Conservation (phyloP, 2,888 invertebrate genomes). For the Hypomecis punctinalis region DNA sequence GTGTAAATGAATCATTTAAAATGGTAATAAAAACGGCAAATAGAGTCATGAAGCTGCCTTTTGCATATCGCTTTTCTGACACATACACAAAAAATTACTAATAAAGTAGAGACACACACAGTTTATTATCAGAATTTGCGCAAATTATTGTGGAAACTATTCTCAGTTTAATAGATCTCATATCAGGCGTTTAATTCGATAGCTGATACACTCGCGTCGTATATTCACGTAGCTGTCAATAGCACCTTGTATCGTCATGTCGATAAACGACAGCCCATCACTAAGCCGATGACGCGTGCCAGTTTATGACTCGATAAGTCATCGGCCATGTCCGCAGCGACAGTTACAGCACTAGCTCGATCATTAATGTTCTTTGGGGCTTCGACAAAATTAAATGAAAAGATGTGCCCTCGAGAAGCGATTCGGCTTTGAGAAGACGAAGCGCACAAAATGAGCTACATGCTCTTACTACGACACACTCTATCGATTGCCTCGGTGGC, state of each 20-base stretch:
- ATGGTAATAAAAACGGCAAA: no score
- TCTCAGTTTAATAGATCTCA: neutral
- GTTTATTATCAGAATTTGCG: neutral
- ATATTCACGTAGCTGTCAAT: neutral
- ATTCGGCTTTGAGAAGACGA: no score
- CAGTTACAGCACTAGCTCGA: constrained; percentile 65
- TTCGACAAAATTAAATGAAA: no score
- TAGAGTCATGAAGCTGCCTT: no score
- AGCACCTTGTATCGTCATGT: constrained; percentile 8
- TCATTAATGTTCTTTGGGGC: constrained; percentile 38
- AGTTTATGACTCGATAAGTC: constrained; percentile 72
- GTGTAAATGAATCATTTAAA: no score
- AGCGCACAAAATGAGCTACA: no score
- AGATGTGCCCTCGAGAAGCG: no score
- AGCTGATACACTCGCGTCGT: neutral
- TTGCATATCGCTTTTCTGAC: no score
- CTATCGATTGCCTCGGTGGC: no score
- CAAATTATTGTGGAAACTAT: neutral
- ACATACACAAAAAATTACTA: no score
- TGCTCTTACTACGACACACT: no score
- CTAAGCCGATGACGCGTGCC: constrained; percentile 58
- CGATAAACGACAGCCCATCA: constrained; percentile 19
- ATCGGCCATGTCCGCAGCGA: constrained; percentile 64
- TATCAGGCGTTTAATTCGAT: neutral
- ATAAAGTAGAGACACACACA: no score